Evolutionary conservation across 2,888 invertebrate species (phyloP).

Genomic region (Crematogaster levior): DNA sequence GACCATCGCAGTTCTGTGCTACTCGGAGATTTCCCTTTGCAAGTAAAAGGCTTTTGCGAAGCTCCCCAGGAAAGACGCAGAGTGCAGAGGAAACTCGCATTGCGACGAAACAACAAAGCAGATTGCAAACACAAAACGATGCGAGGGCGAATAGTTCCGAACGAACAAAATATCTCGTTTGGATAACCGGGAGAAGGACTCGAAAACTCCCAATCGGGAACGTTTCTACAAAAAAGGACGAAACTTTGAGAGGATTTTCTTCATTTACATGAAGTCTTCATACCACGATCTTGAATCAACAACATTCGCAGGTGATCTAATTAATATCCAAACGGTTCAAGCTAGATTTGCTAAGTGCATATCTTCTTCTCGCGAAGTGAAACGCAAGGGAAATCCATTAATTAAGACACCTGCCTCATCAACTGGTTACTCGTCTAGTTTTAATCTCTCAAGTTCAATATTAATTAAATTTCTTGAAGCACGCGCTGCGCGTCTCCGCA

Average conservation of each 20-base stretch:
- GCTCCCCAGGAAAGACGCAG: not conserved
- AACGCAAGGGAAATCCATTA: not conserved
- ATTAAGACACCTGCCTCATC: not conserved
- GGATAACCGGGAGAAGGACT: not conserved
- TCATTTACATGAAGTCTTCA: not conserved
- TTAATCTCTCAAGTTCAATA: not conserved
- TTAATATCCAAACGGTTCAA: not conserved
- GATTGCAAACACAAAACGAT: not conserved
- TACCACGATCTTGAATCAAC: not conserved
- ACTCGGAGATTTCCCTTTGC: not conserved
- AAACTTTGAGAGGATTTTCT: not conserved
- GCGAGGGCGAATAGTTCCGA: not conserved
- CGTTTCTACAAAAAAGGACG: not conserved
- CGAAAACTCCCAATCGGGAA: not conserved
- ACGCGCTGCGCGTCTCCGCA: not conserved
- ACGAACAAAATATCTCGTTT: not conserved
- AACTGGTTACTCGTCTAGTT: not conserved
- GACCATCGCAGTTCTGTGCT: slow-evolving; percentile 44
- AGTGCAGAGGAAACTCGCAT: too few species aligned
- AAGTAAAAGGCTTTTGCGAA: not conserved
- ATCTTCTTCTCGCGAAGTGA: not conserved
- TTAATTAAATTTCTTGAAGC: not conserved
- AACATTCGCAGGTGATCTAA: not conserved
- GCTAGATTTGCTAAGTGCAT: not conserved
- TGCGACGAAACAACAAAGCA: not conserved